Evolutionary conservation across 2,113 vertebrate species (phyloP).

Genomic region (Xiphorhynchus elegans): DNA sequence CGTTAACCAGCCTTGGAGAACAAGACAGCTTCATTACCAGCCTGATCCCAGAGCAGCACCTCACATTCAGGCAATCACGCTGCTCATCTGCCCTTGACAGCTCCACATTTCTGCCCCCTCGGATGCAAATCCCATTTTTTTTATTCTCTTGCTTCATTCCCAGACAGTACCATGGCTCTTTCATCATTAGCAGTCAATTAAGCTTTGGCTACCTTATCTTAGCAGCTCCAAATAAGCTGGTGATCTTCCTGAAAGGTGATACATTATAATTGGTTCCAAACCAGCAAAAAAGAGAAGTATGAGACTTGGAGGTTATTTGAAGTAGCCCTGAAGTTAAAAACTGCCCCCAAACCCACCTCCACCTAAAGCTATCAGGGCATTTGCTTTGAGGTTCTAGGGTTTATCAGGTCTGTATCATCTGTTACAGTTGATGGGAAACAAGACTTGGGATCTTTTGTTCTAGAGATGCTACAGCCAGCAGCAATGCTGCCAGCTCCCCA

Average conservation of each 20-base stretch:
- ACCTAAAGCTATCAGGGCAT: not conserved
- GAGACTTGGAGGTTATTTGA: not conserved
- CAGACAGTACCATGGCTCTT: not conserved
- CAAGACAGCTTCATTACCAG: not conserved
- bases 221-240: conserved; percentile 38
- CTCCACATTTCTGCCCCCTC: not conserved
- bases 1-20: rapidly evolving
- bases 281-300: not conserved
- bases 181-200: conserved; percentile 49
- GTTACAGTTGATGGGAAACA: not conserved
- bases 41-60: not conserved
- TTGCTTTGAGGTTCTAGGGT: not conserved
- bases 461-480: not conserved
- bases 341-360: not conserved
- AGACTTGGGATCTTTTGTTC: not conserved
- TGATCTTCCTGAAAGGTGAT: conserved; percentile 29
- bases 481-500: not conserved
- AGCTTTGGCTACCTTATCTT: conserved; percentile 47
- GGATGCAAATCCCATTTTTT: not conserved
- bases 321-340: not conserved
- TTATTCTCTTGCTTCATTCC: not conserved
- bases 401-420: too few relatives aligned
- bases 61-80: not conserved
- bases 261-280: conserved; percentile 43
- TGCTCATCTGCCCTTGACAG: not conserved